Evolutionary conservation across 2,888 invertebrate genomes (phyloP), one percentile per base, ranked within the genome.

Genomic region (Reticulitermes lucifugus): DNA sequence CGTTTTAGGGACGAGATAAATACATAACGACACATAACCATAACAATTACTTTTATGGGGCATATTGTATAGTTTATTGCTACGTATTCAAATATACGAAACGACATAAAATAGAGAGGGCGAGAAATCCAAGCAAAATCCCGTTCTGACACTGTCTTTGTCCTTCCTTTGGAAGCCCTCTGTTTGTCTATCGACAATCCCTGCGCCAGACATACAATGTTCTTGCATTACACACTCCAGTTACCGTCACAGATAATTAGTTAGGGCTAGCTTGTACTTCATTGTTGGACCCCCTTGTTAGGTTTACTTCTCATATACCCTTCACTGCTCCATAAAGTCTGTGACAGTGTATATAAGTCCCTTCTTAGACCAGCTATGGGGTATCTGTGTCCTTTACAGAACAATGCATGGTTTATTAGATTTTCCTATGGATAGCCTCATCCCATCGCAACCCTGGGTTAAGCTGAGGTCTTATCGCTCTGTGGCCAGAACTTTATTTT

Each of bases 401-500:
- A 73, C 73, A 73, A 29, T 73, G 73, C 73, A 73, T 35, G 41
- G 6, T 73, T 73, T 73, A 73, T 73, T 73, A 73, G 41, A 73
- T 73, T 41, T 41, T 73, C 35, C 21, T 41, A 73, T 14, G 73
- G 73, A 41, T 18, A 73, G 25, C 18, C 22, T 73, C 73, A 41
- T 6, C 35, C 14, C 18, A 41, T 29, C 73, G 41, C 41, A 73
- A 73, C 65, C 65, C 65, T 65, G 65, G 65, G 65, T 65, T 65
- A 65, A 65, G 65, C 65, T 14, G 65, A 10, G 25, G n/a, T n/a
- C 65, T 65, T 65, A 65, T 65, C 65, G 25, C 25, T 6, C 9
- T 6, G 25, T n/a, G 65, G 65, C 65, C 25, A 25, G 65, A 65
- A 14, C 65, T 65, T 65, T n/a, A 25, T 65, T 65, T 25, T 65